Base-by-base conservation (phyloP, 2,113 vertebrate genomes). In the Sander vitreus region DNA sequence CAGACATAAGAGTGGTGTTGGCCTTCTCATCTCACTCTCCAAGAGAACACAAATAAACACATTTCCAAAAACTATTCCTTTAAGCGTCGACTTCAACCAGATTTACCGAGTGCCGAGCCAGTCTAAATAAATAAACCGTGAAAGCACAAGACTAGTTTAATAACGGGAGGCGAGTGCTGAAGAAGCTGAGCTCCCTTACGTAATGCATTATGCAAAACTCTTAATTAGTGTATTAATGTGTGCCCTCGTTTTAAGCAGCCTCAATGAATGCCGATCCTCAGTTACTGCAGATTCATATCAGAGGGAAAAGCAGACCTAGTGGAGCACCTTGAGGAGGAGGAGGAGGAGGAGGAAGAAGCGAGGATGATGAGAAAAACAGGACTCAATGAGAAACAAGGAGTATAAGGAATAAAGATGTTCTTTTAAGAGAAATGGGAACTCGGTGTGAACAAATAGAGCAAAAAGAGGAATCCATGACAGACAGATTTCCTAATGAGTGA, bases 191-290 rank as follows among this genome's bases (percentile, higher is more conserved):
- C 48, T 79, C 50, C 27, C 9, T 70, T 54, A 80, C 39, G 45
- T 71, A 75, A 85, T 13, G 16, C 16, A 50, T 84, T 69, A 79
- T 79, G 71, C 63, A 75, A 84, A 79, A 39, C n/a, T 72, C 71
- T n/a, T 27, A 70, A 76, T 76, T 58, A 48, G 8, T 45, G 47
- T 16, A 55, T 33, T 47, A 70, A 58, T 33, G 51, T 51, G 64
- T 18, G 9, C 36, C 67, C 66, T 47, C 74, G 75, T 69, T 62
- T 69, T 64, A 39, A 72, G 45, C 57, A 23, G 77, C 59, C 58
- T 36, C 4, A 25, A 19, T 25, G 16, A 71, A 53, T 16, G 50
- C 51, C 68, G 63, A 33, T 55, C 43, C 30, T 58, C 12, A 8
- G 16, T 69, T 25, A 47, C 14, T 47, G 68, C 15, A 83, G 59